Conservation (phyloP, 2,797 vertebrate species). For the Alectoris magna region DNA sequence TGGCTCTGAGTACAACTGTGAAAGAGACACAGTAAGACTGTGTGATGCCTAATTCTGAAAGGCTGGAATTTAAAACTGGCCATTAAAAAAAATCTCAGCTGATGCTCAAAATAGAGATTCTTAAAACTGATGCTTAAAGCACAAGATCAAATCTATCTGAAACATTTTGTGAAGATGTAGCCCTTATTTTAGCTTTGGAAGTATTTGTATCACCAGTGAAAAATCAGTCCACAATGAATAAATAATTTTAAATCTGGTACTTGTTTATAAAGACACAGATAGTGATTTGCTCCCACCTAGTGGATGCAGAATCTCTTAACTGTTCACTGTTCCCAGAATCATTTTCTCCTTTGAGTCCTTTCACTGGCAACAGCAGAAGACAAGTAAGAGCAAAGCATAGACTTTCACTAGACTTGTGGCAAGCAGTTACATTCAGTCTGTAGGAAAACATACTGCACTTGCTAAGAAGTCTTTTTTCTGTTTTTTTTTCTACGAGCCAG, state of each 20-base stretch:
- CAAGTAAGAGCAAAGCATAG: background rate
- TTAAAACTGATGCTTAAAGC: background rate
- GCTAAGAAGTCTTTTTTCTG: background rate
- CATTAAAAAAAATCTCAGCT: background rate
- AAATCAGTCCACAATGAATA: background rate
- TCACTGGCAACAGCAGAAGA: background rate
- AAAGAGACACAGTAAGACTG: accelerated
- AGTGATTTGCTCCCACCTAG: constrained; percentile 9
- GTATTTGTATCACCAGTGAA: background rate
- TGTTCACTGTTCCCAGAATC: background rate
- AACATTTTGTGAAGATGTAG: background rate
- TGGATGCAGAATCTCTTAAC: background rate
- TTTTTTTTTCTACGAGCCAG: background rate
- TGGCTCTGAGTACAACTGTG: background rate
- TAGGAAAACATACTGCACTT: background rate
- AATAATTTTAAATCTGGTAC: background rate
- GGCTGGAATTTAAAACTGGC: background rate
- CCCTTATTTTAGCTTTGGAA: background rate
- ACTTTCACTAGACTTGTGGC: background rate
- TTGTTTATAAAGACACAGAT: background rate
- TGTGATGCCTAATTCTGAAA: background rate
- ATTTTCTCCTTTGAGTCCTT: background rate
- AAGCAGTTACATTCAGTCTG: background rate
- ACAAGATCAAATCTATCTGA: background rate
- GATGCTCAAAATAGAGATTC: background rate